Evolutionary conservation across 1,140 invertebrate genomes (phyloP).

Genomic region (Tetramorium alpestre): DNA sequence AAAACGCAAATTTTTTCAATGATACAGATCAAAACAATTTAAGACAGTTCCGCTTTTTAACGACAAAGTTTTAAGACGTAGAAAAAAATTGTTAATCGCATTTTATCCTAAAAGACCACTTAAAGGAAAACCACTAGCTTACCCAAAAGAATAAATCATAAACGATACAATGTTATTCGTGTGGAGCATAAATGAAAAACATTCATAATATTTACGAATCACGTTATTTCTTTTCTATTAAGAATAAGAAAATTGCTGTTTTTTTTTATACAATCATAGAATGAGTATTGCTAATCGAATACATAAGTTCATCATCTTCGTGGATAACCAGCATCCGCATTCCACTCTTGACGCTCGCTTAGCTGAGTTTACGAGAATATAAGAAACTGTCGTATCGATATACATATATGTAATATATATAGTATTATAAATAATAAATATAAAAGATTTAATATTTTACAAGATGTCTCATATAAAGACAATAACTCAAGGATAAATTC

Average conservation of each 20-base stretch:
- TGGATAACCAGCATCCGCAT: neutral
- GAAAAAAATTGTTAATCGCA: too few relatives aligned
- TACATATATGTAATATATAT: constrained; percentile 2
- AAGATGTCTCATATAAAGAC: too few relatives aligned
- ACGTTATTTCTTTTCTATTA: neutral
- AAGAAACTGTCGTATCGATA: constrained; percentile 50
- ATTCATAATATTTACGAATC: neutral
- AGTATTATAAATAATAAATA: neutral
- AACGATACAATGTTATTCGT: neutral
- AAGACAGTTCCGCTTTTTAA: too few relatives aligned
- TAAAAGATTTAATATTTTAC: neutral
- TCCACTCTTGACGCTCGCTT: constrained; percentile 4
- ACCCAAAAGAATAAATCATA: neutral
- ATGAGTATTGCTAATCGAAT: neutral
- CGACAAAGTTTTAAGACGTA: too few relatives aligned
- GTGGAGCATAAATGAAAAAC: neutral
- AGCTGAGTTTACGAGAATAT: constrained; percentile 43
- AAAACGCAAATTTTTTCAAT: too few relatives aligned
- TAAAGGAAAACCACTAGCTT: neutral
- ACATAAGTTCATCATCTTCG: neutral
- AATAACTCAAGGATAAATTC: too few relatives aligned
- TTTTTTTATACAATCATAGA: neutral
- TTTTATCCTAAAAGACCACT: neutral
- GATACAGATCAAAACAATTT: too few relatives aligned
- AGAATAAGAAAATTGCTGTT: neutral